Evolutionary conservation across 2,113 vertebrate genomes (phyloP).

Genomic region (Xiphias gladius): DNA sequence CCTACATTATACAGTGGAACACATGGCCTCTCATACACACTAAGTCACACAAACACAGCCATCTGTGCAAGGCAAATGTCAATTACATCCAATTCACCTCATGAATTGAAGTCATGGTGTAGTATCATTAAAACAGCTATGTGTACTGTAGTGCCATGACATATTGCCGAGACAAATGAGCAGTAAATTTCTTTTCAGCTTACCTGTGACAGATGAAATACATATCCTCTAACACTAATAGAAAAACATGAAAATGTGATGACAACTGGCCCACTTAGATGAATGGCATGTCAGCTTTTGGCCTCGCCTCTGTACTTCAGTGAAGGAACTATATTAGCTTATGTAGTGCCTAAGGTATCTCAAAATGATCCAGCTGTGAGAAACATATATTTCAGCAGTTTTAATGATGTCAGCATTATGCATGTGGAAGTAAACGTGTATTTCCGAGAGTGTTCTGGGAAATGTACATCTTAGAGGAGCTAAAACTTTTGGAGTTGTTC

Average conservation of each 20-base stretch:
- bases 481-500: slow-evolving; percentile 13
- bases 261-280: background rate
- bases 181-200: slow-evolving; percentile 41
- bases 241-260: slow-evolving; percentile 26
- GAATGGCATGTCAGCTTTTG: slow-evolving; percentile 6
- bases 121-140: slow-evolving; percentile 43
- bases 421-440: slow-evolving; percentile 14
- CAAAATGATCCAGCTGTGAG: slow-evolving; percentile 48
- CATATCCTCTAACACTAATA: background rate
- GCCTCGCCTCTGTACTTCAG: background rate
- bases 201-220: slow-evolving; percentile 36
- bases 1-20: slow-evolving; percentile 74
- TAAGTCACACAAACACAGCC: slow-evolving; percentile 32
- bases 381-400: slow-evolving; percentile 58
- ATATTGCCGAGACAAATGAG: slow-evolving; percentile 24
- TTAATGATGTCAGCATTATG: slow-evolving; percentile 57
- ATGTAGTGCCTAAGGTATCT: slow-evolving; percentile 58
- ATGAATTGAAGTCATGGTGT: slow-evolving; percentile 41
- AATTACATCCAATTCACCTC: slow-evolving; percentile 68
- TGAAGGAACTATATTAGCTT: slow-evolving; percentile 5
- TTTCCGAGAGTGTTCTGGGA: slow-evolving; percentile 60
- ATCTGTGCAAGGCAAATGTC: slow-evolving; percentile 73
- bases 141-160: slow-evolving; percentile 15
- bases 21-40: slow-evolving; percentile 64
- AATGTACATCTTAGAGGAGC: slow-evolving; percentile 44